Base-by-base conservation (phyloP, 2,888 invertebrate genomes). In the Tetranychus piercei region DNA sequence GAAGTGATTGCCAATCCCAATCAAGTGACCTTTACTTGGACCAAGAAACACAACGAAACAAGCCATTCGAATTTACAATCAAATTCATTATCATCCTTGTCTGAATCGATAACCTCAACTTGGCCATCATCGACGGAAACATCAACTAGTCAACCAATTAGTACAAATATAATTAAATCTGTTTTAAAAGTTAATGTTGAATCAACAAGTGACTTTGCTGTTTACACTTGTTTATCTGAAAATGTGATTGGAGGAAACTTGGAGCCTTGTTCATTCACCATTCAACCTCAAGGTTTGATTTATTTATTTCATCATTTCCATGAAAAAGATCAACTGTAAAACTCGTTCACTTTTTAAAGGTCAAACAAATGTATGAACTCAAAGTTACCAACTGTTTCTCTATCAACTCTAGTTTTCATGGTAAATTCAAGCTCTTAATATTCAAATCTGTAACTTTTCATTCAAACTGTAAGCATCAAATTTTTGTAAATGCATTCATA, bases 21-120 rank as follows among this genome's bases (percentile, higher is more conserved):
- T 22, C 23, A 74, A 22, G 74, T 74, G 34, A 64, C 71, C 55
- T 74, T 74, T 71, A 44, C 43, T 18, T 74, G 74, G 74, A 23
- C 71, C 9, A 64, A 66, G 9, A 74, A 74, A 20, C 18, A 55
- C 67, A 74, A 67, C 44, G 69, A 23, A 20, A 23, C 22, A 23
- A 11, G 1, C n/a, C 2, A 69, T 23, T 22, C 22, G 8, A 20
- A 9, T 15, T 15, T 55, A 55, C 55, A 55, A 55, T 55, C 55
- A 55, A 55, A 34, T 34, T 34, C 34, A 34, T 34, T 34, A 34
- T 34, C 34, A 34, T 34, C 5, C 4, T 34, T 34, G 5, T 34
- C 34, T 34, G 34, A 4, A 55, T 2, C 55, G 55, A 15, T 55
- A 6, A 9, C 55, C 1, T 1, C 55, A 55, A 55, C 15, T 5